A percentile compares a stretch with the other conserved stretches of the same genome.
Evolutionary conservation across 2,797 vertebrate species (phyloP).

Genomic region (Lophura swinhoii): DNA sequence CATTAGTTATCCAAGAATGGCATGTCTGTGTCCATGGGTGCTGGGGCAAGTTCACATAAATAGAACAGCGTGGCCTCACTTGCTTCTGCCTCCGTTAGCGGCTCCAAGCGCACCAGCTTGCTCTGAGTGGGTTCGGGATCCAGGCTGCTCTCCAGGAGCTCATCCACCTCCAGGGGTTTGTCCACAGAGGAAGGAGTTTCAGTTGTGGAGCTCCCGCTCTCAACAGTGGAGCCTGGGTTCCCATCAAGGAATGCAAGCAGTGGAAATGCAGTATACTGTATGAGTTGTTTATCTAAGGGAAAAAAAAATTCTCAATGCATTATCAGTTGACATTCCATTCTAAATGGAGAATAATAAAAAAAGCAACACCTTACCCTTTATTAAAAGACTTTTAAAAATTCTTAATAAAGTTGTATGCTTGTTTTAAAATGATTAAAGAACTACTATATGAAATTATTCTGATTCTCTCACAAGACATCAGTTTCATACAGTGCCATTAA

Average conservation of each 20-base stretch:
- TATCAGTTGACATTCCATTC: not conserved
- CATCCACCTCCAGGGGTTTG: conserved; percentile 76
- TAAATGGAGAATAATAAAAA: not conserved
- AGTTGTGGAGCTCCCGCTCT: conserved; percentile 70
- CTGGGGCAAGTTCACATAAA: conserved; percentile 91
- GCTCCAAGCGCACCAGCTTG: conserved; percentile 93
- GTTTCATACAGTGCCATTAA: not conserved
- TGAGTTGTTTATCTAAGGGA: conserved; percentile 88
- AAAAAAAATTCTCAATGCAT: not conserved
- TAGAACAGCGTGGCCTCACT: conserved; percentile 92
- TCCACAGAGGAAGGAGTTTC: conserved; percentile 66
- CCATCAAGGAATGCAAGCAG: conserved; percentile 93
- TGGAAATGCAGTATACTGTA: conserved; percentile 94
- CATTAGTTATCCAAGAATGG: conserved; percentile 80
- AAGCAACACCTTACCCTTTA: not conserved
- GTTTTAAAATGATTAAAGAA: not conserved
- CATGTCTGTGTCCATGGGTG: conserved; percentile 81
- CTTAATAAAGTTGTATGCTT: not conserved
- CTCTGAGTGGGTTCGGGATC: conserved; percentile 82
- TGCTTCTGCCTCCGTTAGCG: conserved; percentile 92
- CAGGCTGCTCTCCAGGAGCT: conserved; percentile 83
- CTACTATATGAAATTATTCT: rapidly evolving
- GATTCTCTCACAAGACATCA: not conserved
- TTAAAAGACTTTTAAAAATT: not conserved
- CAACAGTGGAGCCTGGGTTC: conserved; percentile 75